Base-by-base conservation (phyloP, 2,797 vertebrate genomes). In the Molossus molossus region DNA sequence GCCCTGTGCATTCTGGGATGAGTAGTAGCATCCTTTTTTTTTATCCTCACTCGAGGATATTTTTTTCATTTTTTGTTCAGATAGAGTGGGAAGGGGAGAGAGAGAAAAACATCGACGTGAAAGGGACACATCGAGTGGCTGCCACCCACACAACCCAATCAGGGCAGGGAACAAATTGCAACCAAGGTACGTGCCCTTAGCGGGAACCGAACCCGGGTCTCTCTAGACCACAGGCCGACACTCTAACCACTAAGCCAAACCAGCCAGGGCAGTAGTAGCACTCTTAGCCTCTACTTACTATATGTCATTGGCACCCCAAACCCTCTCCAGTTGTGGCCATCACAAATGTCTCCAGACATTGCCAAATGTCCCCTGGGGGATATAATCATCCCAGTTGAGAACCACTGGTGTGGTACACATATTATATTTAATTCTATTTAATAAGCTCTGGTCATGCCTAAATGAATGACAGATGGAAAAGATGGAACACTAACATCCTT, bases 381-480 rank as follows among this genome's bases (percentile, higher is more conserved):
- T 13, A 45, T 6, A 45, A 12, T 25, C 80, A 65, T 65, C 69
- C 58, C 20, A 58, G 15, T 23, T 62, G 67, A 89, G 73, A 67
- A 70, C 20, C 64, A 82, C 67, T 82, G 70, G 33, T 62, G n/a
- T 62, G 40, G 40, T 90, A 33, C 25, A 53, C 48, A 50, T 20
- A 23, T 23, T 50, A n/a, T 58, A 58, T 60, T 93, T 75, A 58
- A 90, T 90, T 73, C 40, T 81, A 33, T 81, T 86, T 37, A 77
- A 72, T 83, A 88, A 80, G n/a, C 57, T 62, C 84, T 87, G 55
- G 7, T 79, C 72, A 65, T 9, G 33, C 72, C 37, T 50, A 60
- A 17, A 60, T 73, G 60, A 87, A 72, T 58, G 48, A 80, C 29
- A 84, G 70, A 58, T 57, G 45, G n/a, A 77, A 91, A 91, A 33